Percentiles rank a stretch among this genome's conserved stretches.
Evolutionary conservation across 53 echinoderm and acorn worm genomes (phyloP).

Genomic region (Hippasteria phrygiana): DNA sequence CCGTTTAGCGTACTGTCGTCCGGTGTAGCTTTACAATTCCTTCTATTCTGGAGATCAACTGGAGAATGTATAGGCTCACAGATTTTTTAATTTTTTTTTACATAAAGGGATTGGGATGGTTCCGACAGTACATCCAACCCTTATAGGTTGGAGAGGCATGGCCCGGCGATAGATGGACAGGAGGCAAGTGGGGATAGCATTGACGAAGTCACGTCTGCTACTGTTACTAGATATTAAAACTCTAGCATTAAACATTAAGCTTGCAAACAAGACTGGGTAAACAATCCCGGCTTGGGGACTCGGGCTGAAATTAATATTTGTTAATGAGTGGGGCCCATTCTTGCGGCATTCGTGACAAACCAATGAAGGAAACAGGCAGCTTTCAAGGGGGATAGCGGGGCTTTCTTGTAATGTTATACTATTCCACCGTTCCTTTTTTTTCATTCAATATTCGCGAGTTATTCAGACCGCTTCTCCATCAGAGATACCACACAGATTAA

Average conservation of each 20-base stretch:
- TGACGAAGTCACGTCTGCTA: conserved; percentile 46
- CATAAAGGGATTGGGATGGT: conserved; percentile 3
- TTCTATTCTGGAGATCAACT: conserved; percentile 20
- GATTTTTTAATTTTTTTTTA: not conserved
- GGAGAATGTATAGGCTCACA: conserved; percentile 32
- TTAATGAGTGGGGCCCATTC: conserved; percentile 10
- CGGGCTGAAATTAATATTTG: conserved; percentile 47
- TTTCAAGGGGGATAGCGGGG: not conserved
- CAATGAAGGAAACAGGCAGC: conserved; percentile 11
- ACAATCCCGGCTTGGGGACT: not conserved
- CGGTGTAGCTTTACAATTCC: conserved; percentile 47
- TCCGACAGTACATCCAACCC: conserved; percentile 51
- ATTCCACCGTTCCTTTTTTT: not conserved
- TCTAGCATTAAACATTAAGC: conserved; percentile 33
- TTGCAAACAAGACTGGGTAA: conserved; percentile 37
- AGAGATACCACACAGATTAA: too few species aligned
- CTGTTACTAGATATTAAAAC: conserved; percentile 25
- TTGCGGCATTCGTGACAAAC: conserved; percentile 25
- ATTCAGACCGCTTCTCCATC: too few species aligned
- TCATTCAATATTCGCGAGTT: not conserved
- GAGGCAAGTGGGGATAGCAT: not conserved
- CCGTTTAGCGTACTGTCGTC: conserved; percentile 28
- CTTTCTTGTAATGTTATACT: not conserved
- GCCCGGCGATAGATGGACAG: not conserved
- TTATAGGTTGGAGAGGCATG: not conserved